phyloP scores from a whole-genome alignment of 2,113 vertebrate species.

The Equus quagga region DNA sequence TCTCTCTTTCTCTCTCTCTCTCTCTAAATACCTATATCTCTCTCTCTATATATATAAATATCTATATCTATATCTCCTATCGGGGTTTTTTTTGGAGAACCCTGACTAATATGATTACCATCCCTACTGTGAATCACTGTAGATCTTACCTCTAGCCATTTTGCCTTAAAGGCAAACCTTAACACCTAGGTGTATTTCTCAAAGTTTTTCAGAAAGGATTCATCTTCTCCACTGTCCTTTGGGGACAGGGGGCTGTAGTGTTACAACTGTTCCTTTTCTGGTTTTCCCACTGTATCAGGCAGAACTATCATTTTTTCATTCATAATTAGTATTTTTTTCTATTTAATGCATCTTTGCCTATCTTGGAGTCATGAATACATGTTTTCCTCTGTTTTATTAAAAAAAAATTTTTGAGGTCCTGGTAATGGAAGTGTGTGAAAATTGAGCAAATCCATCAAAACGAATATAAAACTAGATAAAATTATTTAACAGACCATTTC shows the following conservation, averaged over 20 bases:
- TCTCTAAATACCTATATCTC: not conserved
- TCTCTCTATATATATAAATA: too few species aligned
- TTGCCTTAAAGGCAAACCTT: not conserved
- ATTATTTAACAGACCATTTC: not conserved
- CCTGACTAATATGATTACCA: not conserved
- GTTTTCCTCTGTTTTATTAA: not conserved
- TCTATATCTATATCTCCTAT: too few species aligned
- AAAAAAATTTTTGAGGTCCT: not conserved
- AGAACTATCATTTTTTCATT: not conserved
- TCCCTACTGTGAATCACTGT: not conserved
- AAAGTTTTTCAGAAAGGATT: not conserved
- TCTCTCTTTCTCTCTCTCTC: not conserved
- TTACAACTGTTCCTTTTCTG: fast-evolving
- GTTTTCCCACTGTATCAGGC: not conserved
- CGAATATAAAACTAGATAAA: not conserved
- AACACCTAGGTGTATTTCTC: not conserved
- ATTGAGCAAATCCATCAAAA: not conserved
- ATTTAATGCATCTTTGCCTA: not conserved
- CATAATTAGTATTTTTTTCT: not conserved
- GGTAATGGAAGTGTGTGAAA: not conserved
- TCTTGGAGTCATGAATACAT: not conserved
- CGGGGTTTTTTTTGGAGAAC: not conserved
- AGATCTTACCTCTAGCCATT: not conserved
- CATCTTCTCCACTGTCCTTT: not conserved
- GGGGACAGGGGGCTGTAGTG: not conserved